Base-by-base conservation (phyloP, 2,888 invertebrate genomes). In the Enchytraeus crypticus region DNA sequence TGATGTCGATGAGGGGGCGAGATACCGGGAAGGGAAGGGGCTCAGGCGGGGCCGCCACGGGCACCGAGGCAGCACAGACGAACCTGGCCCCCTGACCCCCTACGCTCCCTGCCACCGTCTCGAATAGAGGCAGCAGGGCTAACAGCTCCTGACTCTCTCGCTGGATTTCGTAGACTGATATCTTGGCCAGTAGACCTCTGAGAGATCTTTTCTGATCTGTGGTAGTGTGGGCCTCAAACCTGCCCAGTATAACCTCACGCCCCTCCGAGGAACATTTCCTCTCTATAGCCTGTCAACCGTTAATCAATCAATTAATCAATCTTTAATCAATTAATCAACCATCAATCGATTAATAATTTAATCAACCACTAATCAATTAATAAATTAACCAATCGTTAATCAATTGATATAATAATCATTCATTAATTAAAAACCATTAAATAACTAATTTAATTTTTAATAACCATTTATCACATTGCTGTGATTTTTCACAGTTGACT, bases 41-140 rank as follows among this genome's bases (percentile, higher is more conserved):
- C 11, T 62, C 62, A 2, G 47, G 38, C 2, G 68, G 67, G 8
- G 66, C 64, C 0, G 62, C 64, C 14, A 59, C 27, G 46, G 53
- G 53, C 32, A 65, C 62, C 43, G 60, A 49, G 11, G 21, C 46
- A 23, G 45, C 43, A 5, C 62, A 64, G 29, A 67, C 61, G 29
- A 64, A 66, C 11, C 53, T 45, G 1, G 56, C 26, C 11, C 34
- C 47, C 26, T 27, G 21, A 1, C 34, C 45, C 5, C 60, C 60
- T 23, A 58, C 57, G n/a, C 57, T 57, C 5, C 57, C 57, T 11
- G 46, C 58, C 43, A 64, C 51, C 8, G 66, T 67, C 49, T 68
- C 67, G 47, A 68, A 68, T 46, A 68, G 51, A 11, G 67, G 66
- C 29, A 68, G 53, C n/a, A 53, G 46, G 4, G 47, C 34, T 32